These are phyloP conservation scores for Anas platyrhynchos DNA, from an alignment of 2,113 vertebrate species.

Conservation along the genomic window DNA sequence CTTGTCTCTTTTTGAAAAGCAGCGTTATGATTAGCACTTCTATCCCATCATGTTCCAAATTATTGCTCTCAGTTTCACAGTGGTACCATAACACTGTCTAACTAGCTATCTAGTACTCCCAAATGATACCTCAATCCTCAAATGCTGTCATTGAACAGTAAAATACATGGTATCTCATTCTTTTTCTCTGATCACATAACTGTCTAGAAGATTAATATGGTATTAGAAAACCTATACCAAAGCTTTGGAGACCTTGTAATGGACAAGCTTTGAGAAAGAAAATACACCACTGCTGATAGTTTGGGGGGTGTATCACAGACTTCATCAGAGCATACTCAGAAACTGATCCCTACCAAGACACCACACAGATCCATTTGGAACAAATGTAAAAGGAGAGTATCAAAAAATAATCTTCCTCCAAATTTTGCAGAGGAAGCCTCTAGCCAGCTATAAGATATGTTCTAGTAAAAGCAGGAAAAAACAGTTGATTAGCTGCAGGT, in stretches of 20 bases:
- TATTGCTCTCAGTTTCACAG: neutral
- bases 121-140: neutral
- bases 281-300: neutral
- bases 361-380: neutral
- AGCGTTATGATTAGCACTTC: neutral
- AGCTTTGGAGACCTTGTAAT: neutral
- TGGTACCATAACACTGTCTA: neutral
- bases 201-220: neutral
- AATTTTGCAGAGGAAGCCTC: neutral
- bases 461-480: neutral
- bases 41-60: neutral
- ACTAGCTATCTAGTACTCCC: neutral
- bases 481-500: neutral
- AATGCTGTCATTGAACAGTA: neutral
- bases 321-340: neutral
- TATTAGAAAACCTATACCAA: neutral
- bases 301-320: accelerated
- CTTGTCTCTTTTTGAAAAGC: neutral
- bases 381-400: neutral
- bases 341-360: neutral
- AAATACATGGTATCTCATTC: neutral
- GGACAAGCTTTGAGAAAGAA: neutral
- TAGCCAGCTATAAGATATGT: neutral
- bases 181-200: neutral
- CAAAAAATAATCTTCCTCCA: neutral